Base-by-base conservation (phyloP, 2,888 invertebrate genomes). In the Leucophenga maculata region DNA sequence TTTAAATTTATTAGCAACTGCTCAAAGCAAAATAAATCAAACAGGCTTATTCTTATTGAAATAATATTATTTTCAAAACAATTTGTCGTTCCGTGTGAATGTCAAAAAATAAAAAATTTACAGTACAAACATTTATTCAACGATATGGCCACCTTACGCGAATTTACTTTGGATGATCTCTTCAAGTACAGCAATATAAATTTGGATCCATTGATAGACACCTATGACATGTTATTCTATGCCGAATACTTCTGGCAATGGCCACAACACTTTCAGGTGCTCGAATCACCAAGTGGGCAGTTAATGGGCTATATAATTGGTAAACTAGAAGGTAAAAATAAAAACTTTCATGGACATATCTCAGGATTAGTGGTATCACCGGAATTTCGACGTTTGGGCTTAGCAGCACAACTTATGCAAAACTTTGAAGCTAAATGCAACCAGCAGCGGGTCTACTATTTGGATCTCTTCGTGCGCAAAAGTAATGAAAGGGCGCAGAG, bases 231-330 rank as follows among this genome's bases (percentile, higher is more conserved):
- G 54, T 11, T 8, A 4, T 54, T 54, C 54, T 54, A 54, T 13
- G 18, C 54, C 0, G 4, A 54, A 18, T 18, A 54, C n/a, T n/a
- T 54, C 1, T 0, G 9, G 3, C 2, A 54, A 18, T 54, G 54
- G 54, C 54, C 54, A 13, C 18, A 54, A 20, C n/a, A 54, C 22
- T 54, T 20, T 54, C 22, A 13, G 13, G 6, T 54, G 22, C 20
- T 13, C 54, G 54, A 54, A 54, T 3, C 54, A 8, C 54, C 54
- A 11, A 22, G n/a, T 18, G 22, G 22, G 1, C 11, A 16, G 13
- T 6, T 18, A 54, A 54, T 54, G 18, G 54, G 54, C n/a, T 54
- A 54, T 22, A 54, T 54, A 54, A 54, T 54, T 18, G 54, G 9
- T 18, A 54, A 54, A 18, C 2, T 22, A 0, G 54, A 54, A 18